phyloP scores from a whole-genome alignment of 2,113 vertebrate genomes.

The Aythya baeri region DNA sequence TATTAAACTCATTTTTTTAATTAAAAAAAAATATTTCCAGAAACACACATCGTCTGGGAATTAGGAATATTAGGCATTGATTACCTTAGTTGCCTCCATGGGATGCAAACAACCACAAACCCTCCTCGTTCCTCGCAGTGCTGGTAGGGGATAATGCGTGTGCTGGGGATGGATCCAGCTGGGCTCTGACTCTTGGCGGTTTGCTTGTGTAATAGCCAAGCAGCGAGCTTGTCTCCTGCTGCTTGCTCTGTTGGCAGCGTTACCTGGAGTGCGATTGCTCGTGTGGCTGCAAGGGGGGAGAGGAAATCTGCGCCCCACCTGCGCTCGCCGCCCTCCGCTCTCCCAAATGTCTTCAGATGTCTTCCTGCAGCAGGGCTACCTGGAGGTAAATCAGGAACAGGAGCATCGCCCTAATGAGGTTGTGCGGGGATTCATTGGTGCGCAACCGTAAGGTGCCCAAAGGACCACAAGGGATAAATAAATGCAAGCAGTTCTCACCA shows the following conservation, averaged over 20 bases:
- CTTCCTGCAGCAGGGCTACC: fast-evolving
- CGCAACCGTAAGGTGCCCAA: background rate
- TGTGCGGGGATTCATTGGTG: background rate
- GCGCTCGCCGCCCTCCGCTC: background rate
- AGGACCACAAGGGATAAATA: background rate
- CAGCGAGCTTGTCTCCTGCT: background rate
- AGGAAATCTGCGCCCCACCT: background rate
- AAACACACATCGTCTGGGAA: background rate
- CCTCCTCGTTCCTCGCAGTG: fast-evolving
- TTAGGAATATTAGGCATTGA: background rate
- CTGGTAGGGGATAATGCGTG: background rate
- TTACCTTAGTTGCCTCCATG: background rate
- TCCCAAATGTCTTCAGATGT: fast-evolving
- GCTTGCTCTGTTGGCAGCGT: background rate
- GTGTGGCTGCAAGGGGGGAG: background rate
- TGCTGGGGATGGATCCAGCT: background rate
- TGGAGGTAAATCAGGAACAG: background rate
- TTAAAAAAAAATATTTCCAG: background rate
- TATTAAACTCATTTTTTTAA: background rate
- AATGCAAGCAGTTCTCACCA: background rate
- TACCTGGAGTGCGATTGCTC: background rate
- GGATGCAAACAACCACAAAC: background rate
- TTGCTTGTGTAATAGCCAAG: background rate
- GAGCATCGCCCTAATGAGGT: background rate
- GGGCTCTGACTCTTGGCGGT: background rate